Percentiles rank a stretch among this genome's conserved stretches.
Evolutionary conservation across 2,888 invertebrate genomes (phyloP).

Genomic region (Himalopsyche japonica): DNA sequence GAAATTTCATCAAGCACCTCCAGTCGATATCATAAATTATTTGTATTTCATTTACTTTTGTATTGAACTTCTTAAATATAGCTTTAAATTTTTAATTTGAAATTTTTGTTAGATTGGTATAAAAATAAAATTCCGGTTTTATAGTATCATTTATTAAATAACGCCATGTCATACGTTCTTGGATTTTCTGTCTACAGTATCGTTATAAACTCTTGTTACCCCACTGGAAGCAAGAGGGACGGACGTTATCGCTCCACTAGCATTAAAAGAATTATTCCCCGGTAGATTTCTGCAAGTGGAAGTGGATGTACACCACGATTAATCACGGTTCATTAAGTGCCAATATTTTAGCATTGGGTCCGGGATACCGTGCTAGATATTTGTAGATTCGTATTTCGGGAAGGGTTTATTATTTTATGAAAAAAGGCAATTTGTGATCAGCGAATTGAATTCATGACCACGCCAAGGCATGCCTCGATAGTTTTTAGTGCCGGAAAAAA

Average conservation of each 20-base stretch:
- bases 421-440: conserved; percentile 29
- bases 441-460: conserved; percentile 26
- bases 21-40: too few species aligned
- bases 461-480: conserved; percentile 21
- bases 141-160: too few species aligned
- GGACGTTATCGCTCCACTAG: conserved; percentile 31
- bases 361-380: conserved; percentile 18
- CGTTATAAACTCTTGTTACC: not conserved
- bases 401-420: conserved; percentile 33
- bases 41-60: too few species aligned
- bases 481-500: conserved; percentile 13
- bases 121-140: too few species aligned
- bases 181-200: too few species aligned
- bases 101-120: too few species aligned
- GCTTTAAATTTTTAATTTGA: too few species aligned
- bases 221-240: not conserved
- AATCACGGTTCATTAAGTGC: conserved; percentile 40
- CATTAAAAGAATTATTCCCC: conserved; percentile 40
- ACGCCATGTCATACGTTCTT: too few species aligned
- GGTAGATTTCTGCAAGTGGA: not conserved
- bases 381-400: conserved; percentile 38
- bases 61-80: too few species aligned
- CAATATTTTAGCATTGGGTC: conserved; percentile 35
- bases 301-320: conserved; percentile 22
- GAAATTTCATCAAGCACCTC: too few species aligned